Base-by-base conservation (phyloP, 2,113 vertebrate species). In the Trinectes maculatus region DNA sequence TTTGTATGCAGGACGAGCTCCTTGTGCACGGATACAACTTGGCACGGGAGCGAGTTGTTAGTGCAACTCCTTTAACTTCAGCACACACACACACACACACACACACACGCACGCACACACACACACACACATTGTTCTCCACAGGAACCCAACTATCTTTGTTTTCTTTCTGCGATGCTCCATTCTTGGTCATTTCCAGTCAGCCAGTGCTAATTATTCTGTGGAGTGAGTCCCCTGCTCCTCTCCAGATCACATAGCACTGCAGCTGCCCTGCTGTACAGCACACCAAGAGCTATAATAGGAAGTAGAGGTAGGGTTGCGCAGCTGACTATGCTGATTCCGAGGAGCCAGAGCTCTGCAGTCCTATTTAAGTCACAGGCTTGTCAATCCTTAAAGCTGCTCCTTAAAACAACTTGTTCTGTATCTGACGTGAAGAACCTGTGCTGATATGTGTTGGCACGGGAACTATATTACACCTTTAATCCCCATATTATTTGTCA, bases 311-410 rank as follows among this genome's bases (percentile, higher is more conserved):
- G 85, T 85, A 80, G 82, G 67, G 86, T 89, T 85, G 90, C 91
- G 84, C 87, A 90, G 93, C 93, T 94, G 93, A 94, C 92, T 55
- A 40, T 79, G 92, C 92, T 87, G 82, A 92, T 93, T 93, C 91
- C 79, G 62, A 82, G 62, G 86, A 88, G 85, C 83, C 62, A 44
- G 67, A 81, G 71, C 73, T 54, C 77, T 84, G 82, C 90, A 89
- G 85, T 83, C 77, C 88, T 89, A 92, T 93, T 93, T 91, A 86
- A 91, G 89, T 91, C 85, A 55, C 80, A 55, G 82, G 61, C 28
- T 55, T 65, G 63, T 80, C 39, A 24, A 57, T 80, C 62, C 26
- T 68, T 18, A 34, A 66, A 60, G 67, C 68, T 78, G 31, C 46
- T 80, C 31, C 2, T 56, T 39, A 39, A 79, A 81, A 40, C 42